A percentile compares a stretch with the other conserved stretches of the same genome.
These are phyloP conservation scores for Pangasius macronema DNA, from an alignment of 2,797 vertebrate genomes.

Conservation along the genomic window DNA sequence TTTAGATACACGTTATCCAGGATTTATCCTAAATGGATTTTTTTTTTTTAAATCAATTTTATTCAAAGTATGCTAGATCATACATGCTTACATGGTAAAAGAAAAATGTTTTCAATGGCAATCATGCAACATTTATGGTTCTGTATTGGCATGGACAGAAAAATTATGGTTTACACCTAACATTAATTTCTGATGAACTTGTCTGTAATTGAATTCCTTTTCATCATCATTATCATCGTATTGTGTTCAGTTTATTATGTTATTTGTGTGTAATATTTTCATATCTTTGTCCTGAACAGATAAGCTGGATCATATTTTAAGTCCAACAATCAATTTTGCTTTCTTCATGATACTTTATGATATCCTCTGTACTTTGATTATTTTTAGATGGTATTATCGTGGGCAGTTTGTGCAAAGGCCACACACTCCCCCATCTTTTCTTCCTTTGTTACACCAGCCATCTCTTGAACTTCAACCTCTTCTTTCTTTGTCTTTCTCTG, in stretches of 20 bases:
- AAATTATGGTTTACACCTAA: no score
- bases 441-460: slow-evolving; percentile 57
- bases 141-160: neutral
- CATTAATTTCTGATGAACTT: neutral
- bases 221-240: neutral
- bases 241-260: neutral
- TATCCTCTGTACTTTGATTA: neutral
- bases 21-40: neutral
- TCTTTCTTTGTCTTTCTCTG: slow-evolving; percentile 47
- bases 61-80: neutral
- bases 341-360: neutral
- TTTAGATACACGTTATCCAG: neutral
- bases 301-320: neutral
- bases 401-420: slow-evolving; percentile 65
- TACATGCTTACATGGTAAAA: neutral
- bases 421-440: slow-evolving; percentile 62
- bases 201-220: neutral
- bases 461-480: slow-evolving; percentile 52
- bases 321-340: no score
- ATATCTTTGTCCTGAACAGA: neutral
- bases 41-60: neutral
- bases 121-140: neutral
- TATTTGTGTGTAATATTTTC: neutral
- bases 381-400: slow-evolving; percentile 60
- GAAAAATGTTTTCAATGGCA: neutral